These are phyloP conservation scores for Drosophila carrolli DNA, from an alignment of 1,140 invertebrate genomes.

Conservation along the genomic window DNA sequence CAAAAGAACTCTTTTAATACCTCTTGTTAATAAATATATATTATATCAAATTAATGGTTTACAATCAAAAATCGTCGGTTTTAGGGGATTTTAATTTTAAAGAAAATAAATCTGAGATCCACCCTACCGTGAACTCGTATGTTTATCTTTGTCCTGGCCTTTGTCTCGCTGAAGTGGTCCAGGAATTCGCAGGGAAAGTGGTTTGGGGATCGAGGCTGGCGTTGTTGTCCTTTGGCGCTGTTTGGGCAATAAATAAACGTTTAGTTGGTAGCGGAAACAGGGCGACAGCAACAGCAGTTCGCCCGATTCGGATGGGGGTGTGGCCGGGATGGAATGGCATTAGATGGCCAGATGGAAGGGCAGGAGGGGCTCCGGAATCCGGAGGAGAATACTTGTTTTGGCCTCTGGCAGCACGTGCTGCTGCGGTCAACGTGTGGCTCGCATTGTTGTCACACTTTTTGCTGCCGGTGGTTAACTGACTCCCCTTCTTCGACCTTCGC, in stretches of 20 bases:
- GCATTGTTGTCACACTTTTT: constrained; percentile 74
- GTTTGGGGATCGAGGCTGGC: constrained; percentile 7
- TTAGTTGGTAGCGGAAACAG: constrained; percentile 75
- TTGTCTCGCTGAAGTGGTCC: constrained; percentile 76
- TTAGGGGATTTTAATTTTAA: neutral
- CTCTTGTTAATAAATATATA: no score
- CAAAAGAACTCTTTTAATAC: no score
- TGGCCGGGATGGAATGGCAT: constrained; percentile 2
- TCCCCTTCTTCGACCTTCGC: constrained; percentile 25
- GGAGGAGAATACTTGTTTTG: constrained; percentile 52
- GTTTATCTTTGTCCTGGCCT: constrained; percentile 77
- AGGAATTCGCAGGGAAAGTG: constrained; percentile 11
- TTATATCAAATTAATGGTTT: no score
- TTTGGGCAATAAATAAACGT: constrained; percentile 80
- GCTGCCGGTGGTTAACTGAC: constrained; percentile 59
- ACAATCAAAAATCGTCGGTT: no score
- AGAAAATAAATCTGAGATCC: neutral
- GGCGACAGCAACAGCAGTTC: constrained; percentile 73
- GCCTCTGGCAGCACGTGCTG: constrained; percentile 71
- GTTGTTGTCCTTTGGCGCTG: constrained; percentile 74
- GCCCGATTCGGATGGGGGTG: constrained; percentile 30
- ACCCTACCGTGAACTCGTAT: constrained; percentile 44
- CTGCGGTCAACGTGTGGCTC: constrained; percentile 70
- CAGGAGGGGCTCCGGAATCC: neutral
- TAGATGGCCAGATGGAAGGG: constrained; percentile 5